phyloP scores from a whole-genome alignment of 2,797 vertebrate genomes.

The Acrossocheilus fasciatus region DNA sequence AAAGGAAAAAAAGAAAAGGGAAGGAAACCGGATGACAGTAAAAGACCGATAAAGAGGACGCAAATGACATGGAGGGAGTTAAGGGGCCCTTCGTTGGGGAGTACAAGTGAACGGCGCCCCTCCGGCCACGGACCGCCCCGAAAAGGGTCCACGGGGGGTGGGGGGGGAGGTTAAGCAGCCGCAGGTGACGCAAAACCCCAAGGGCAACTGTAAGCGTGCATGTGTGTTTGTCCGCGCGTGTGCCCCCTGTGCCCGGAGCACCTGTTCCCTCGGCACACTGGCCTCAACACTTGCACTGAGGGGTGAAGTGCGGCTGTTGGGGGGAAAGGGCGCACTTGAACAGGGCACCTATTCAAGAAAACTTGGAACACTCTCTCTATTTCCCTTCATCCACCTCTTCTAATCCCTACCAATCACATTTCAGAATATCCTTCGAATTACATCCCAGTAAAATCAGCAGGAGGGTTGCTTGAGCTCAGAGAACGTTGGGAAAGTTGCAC shows the following conservation, averaged over 20 bases:
- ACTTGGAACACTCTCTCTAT: slow-evolving; percentile 56
- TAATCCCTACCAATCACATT: slow-evolving; percentile 59
- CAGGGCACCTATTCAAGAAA: slow-evolving; percentile 73
- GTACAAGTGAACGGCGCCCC: slow-evolving; percentile 28
- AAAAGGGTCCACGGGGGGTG: slow-evolving; percentile 35
- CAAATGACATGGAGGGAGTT: slow-evolving; percentile 46
- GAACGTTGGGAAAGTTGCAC: slow-evolving; percentile 64
- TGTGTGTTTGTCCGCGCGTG: slow-evolving; percentile 46
- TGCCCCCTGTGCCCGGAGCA: slow-evolving; percentile 67
- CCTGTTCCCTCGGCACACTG: slow-evolving; percentile 78
- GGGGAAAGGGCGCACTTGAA: slow-evolving; percentile 64
- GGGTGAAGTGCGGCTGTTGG: slow-evolving; percentile 73
- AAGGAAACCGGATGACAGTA: slow-evolving; percentile 46
- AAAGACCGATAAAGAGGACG: slow-evolving; percentile 58
- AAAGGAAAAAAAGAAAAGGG: slow-evolving; percentile 18
- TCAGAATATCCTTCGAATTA: slow-evolving; percentile 35
- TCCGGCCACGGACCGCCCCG: slow-evolving; percentile 17
- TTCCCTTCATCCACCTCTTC: background rate
- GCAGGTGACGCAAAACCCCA: slow-evolving; percentile 68
- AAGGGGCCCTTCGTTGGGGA: slow-evolving; percentile 45
- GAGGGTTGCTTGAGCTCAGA: background rate
- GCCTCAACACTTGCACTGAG: slow-evolving; percentile 75
- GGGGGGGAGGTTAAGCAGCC: slow-evolving; percentile 1
- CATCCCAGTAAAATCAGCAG: slow-evolving; percentile 43
- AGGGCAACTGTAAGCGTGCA: slow-evolving; percentile 55